Evolutionary conservation across 2,113 vertebrate species (phyloP), one percentile per base, ranked within the genome.

Genomic region (Sapajus apella): DNA sequence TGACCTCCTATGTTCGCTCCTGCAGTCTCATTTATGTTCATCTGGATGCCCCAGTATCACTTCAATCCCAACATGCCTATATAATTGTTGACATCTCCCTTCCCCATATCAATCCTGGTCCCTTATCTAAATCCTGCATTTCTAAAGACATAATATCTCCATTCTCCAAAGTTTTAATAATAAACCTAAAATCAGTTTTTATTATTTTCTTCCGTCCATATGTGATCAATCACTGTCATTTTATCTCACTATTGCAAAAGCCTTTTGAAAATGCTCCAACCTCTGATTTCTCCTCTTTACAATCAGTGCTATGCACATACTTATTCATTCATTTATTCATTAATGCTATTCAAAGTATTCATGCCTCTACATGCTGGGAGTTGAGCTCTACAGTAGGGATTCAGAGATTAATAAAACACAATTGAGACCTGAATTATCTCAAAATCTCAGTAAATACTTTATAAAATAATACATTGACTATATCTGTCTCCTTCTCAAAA

Each of bases 291-390:
- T 43, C 47, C 92, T 82, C 84, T 88, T 64, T 43, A 45, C 35
- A 92, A 81, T 77, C 95, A 94, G 61, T 76, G 43, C 16, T 66
- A 20, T 11, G n/a, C 40, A 75, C n/a, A 11, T 52, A 79, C 30
- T 70, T 80, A 87, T 91, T 90, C 81, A 92, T 84, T 95, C 70
- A 87, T 40, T 75, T 90, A 93, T 93, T 86, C 88, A 94, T 79
- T 83, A 83, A 83, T 55, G 37, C 45, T 90, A 76, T 76, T 96
- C 87, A 61, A 25, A 83, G 68, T 84, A 58, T 90, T 55, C 83
- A 55, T 40, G 76, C 27, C 6, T 87, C 40, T 56, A 12, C 40
- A 30, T 27, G 32, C 61, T 64, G 30, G 47, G 37, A 47, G 64
- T 89, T 66, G 70, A 90, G 58, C 56, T 58, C 79, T 94, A 45